Conservation (phyloP, 2,888 invertebrate genomes). For the Phanerotoma sp. region DNA sequence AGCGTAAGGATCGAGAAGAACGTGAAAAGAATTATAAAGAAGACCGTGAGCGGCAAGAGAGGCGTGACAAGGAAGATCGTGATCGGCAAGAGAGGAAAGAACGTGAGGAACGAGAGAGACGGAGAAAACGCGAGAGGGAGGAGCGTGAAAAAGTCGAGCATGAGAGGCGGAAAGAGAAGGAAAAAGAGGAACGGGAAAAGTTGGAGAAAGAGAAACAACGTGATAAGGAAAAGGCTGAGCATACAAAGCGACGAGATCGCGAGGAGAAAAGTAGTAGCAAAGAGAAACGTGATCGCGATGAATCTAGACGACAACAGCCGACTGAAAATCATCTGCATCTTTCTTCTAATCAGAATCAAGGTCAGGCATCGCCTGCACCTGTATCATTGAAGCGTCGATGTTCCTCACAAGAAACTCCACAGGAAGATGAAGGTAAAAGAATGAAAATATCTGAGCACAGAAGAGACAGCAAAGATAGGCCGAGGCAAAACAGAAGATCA, state of each 20-base stretch:
- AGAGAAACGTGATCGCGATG: slow-evolving; percentile 54
- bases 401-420: slow-evolving; percentile 72
- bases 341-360: slow-evolving; percentile 39
- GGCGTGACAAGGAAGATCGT: slow-evolving; percentile 43
- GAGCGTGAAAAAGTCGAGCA: slow-evolving; percentile 56
- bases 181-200: slow-evolving; percentile 47
- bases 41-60: slow-evolving; percentile 43
- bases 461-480: slow-evolving; percentile 71
- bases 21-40: slow-evolving; percentile 48
- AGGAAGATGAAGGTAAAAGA: slow-evolving; percentile 66
- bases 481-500: slow-evolving; percentile 52
- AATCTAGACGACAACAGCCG: slow-evolving; percentile 49
- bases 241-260: slow-evolving; percentile 48
- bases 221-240: slow-evolving; percentile 46
- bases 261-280: slow-evolving; percentile 57
- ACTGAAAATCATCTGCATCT: slow-evolving; percentile 51
- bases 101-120: slow-evolving; percentile 46
- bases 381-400: slow-evolving; percentile 73
- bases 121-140: slow-evolving; percentile 50
- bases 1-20: slow-evolving; percentile 45
- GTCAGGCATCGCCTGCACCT: slow-evolving; percentile 60
- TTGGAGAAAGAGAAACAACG: slow-evolving; percentile 51
- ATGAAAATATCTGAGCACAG: slow-evolving; percentile 63
- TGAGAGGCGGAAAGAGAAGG: slow-evolving; percentile 45
- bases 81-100: slow-evolving; percentile 40